Evolutionary conservation across 2,113 vertebrate species (phyloP).

Genomic region (Notothenia coriiceps): DNA sequence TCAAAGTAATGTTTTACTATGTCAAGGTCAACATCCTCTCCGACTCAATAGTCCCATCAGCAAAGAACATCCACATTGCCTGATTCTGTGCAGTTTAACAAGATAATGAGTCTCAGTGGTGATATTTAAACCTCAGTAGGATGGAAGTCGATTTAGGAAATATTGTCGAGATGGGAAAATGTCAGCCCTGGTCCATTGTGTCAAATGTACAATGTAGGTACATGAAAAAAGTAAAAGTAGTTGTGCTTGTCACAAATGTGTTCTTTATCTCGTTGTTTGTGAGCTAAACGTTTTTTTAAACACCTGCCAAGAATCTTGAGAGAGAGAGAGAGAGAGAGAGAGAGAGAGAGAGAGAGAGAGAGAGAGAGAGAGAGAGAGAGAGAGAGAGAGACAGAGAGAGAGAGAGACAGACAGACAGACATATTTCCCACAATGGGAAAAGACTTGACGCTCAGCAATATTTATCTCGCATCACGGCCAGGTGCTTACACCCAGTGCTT

Average conservation of each 20-base stretch:
- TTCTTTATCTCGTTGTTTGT: neutral
- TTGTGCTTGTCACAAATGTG: neutral
- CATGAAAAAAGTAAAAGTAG: neutral
- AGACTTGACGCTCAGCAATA: neutral
- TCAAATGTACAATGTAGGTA: constrained; percentile 14
- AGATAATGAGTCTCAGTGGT: constrained; percentile 50
- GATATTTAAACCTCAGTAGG: constrained; percentile 40
- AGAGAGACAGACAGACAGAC: too few species aligned
- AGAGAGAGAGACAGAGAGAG: too few species aligned
- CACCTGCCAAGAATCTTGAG: neutral
- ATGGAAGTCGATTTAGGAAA: constrained; percentile 32
- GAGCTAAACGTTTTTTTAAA: neutral
- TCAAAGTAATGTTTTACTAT: constrained; percentile 19
- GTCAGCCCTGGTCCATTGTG: constrained; percentile 2
- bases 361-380: too few species aligned
- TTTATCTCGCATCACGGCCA: neutral
- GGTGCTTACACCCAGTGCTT: too few species aligned
- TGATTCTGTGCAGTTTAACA: constrained; percentile 47
- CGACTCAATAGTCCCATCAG: constrained; percentile 41
- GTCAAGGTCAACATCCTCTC: constrained; percentile 47
- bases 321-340: too few species aligned
- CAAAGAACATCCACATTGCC: constrained; percentile 32
- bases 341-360: too few species aligned
- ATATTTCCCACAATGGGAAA: neutral
- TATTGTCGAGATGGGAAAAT: neutral